Percentiles rank a stretch among this genome's conserved stretches.
Conservation (phyloP, 2,113 vertebrate genomes). For the Strigops habroptila region DNA sequence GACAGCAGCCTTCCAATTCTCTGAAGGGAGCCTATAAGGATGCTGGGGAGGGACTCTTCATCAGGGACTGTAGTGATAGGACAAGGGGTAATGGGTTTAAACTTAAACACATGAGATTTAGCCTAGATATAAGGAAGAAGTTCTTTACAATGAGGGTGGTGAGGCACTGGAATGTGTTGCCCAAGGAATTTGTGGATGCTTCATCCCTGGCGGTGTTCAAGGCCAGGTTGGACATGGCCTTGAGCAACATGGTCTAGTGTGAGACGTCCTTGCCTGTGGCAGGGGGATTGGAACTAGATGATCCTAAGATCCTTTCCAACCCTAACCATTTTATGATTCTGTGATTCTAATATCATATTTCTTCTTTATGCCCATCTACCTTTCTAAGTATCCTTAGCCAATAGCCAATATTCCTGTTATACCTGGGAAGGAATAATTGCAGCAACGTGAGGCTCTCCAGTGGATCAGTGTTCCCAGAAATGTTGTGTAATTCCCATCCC, state of each 20-base stretch:
- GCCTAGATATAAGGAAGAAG: background rate
- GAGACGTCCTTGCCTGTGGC: background rate
- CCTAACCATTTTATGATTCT: background rate
- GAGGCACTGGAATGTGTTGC: background rate
- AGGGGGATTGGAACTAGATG: background rate
- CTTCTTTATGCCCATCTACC: background rate
- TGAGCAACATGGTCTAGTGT: background rate
- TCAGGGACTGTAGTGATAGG: background rate
- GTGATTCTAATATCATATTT: background rate
- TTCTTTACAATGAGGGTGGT: background rate
- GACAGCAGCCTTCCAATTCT: background rate
- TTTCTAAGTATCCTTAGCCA: background rate
- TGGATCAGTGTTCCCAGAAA: background rate
- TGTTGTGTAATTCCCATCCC: background rate
- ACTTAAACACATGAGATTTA: background rate
- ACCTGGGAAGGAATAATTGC: background rate
- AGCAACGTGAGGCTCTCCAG: background rate
- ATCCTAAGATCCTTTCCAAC: background rate
- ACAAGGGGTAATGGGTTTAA: background rate
- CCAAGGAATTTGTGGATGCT: background rate
- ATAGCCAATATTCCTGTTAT: background rate
- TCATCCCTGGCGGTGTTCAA: background rate
- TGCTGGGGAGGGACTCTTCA: background rate
- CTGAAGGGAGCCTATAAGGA: background rate
- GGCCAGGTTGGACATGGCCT: background rate